These are phyloP conservation scores for Phoxinus phoxinus DNA, from an alignment of 2,113 vertebrate species.

Conservation along the genomic window DNA sequence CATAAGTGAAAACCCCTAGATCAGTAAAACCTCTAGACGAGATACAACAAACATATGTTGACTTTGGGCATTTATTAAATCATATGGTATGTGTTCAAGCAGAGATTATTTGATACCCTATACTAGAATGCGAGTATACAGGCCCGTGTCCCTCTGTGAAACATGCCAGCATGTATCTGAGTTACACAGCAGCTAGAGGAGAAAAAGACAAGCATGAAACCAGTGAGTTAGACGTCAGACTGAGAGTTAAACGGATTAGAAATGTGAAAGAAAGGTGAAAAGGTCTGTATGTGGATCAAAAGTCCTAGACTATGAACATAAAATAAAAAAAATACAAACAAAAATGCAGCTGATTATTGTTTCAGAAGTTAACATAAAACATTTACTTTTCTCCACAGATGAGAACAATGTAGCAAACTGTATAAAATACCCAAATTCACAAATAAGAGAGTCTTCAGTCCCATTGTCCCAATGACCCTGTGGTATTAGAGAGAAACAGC, in stretches of 20 bases:
- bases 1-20: conserved; percentile 22
- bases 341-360: conserved; percentile 72
- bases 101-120: not conserved
- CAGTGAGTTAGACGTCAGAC: conserved; percentile 21
- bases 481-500: conserved; percentile 52
- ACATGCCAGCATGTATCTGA: conserved; percentile 47
- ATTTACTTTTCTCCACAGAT: conserved; percentile 65
- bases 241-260: conserved; percentile 43
- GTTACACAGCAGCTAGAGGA: conserved; percentile 40
- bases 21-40: conserved; percentile 16
- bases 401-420: conserved; percentile 71
- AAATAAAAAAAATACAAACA: conserved; percentile 66
- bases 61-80: conserved; percentile 42
- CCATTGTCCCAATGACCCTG: conserved; percentile 52
- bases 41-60: conserved; percentile 32
- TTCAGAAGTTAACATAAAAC: conserved; percentile 67
- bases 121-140: conserved; percentile 29
- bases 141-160: conserved; percentile 29
- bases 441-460: conserved; percentile 58
- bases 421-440: conserved; percentile 77
- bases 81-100: conserved; percentile 13
- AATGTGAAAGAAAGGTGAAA: conserved; percentile 31
- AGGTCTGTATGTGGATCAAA: conserved; percentile 9
- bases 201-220: conserved; percentile 44
- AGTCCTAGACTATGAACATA: conserved; percentile 49